Evolutionary conservation across 2,797 vertebrate species (phyloP), one percentile per base, ranked within the genome.

Genomic region (Sebastes trivittatus): DNA sequence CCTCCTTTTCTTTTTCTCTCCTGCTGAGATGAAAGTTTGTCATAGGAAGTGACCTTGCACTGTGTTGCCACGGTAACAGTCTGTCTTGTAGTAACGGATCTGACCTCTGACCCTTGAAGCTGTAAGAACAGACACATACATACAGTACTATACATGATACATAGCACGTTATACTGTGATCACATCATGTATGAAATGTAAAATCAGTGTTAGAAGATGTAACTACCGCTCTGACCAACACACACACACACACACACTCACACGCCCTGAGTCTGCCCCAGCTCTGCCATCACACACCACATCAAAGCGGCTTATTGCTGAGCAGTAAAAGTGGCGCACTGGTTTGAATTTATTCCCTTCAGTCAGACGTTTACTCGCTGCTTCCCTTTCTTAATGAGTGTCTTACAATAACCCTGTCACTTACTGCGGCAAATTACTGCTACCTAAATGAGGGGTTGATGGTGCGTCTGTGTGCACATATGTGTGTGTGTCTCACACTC

Each of bases 331-430:
- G 91, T 85, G 91, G 84, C 8, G 78, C 87, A 82, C 89, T 72
- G 83, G 86, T 88, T 94, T 89, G 90, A 93, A 95, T 95, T 95
- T 94, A 95, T 94, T 92, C 90, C 89, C 88, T 88, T 88, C 82
- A 90, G 89, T 90, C 89, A 84, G 90, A 91, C 84, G 77, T 87
- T 94, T 89, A 92, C 87, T 92, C 84, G 29, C 90, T 86, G 83
- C 90, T 93, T 92, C 93, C 91, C 77, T 92, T 91, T 87, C 83
- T 87, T 93, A 94, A 94, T 91, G 91, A 95, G 93, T 80, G 75
- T 77, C 90, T 93, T 87, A 90, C 92, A 93, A 91, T 93, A 95
- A 94, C 92, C 91, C 91, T 92, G 92, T 94, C 93, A 92, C 93
- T 94, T 91, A 90, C 84, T 83, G 86, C 64, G 34, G 88, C 87